These are phyloP conservation scores for Phocoena sinus DNA, from an alignment of 2,113 vertebrate species.

Conservation along the genomic window DNA sequence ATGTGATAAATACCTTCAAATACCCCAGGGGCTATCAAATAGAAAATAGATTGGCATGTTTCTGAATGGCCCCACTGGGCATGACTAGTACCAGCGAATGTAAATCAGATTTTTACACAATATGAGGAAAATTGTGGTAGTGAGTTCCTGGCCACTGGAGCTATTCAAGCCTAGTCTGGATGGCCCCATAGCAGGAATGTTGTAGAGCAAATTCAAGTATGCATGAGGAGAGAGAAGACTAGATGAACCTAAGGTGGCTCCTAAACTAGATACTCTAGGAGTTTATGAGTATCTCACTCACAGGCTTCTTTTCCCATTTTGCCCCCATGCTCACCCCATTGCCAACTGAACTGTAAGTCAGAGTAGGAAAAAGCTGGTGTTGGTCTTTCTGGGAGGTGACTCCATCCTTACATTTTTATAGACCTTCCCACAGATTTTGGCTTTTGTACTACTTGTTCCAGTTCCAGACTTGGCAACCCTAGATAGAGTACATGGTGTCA, in stretches of 20 bases:
- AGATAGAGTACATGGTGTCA: background rate
- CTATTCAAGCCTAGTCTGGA: background rate
- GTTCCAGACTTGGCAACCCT: constrained; percentile 31
- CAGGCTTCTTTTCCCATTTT: background rate
- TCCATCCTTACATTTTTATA: background rate
- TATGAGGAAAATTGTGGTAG: background rate
- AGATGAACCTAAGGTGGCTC: background rate
- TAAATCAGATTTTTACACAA: background rate
- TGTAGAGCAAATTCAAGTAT: background rate
- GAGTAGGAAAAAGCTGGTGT: background rate
- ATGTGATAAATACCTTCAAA: background rate
- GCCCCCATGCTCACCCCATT: background rate
- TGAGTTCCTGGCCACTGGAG: background rate
- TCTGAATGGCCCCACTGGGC: background rate
- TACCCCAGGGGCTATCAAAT: background rate
- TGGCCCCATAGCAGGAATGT: background rate
- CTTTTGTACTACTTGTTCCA: background rate
- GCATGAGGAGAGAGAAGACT: background rate
- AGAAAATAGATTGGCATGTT: background rate
- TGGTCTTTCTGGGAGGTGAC: background rate
- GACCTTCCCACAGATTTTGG: background rate
- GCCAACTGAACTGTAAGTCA: background rate
- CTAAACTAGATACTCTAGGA: background rate
- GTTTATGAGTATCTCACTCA: background rate
- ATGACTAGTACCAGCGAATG: background rate